phyloP scores from a whole-genome alignment of 2,113 vertebrate species.

The Phodopus roborovskii region DNA sequence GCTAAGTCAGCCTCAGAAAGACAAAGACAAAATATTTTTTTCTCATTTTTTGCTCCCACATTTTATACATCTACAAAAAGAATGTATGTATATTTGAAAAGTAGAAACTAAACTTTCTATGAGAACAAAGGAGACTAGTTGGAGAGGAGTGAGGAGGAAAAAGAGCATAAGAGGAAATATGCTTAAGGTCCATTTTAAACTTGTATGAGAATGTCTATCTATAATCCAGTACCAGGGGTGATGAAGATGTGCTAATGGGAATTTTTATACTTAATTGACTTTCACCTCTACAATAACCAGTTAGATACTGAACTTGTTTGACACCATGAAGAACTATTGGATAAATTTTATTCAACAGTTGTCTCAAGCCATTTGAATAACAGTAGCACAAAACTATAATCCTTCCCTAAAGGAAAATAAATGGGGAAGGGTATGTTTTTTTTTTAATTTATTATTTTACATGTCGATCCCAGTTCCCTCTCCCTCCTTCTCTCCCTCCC shows the following conservation, averaged over 20 bases:
- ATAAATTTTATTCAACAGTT: background rate
- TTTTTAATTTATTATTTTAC: too few relatives aligned
- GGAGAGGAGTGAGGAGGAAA: too few relatives aligned
- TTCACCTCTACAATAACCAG: background rate
- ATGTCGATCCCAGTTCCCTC: too few relatives aligned
- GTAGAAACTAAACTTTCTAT: background rate
- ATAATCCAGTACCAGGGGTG: background rate
- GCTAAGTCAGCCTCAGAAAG: background rate
- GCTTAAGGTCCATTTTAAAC: background rate
- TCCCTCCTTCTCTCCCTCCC: too few relatives aligned
- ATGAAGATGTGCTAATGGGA: background rate
- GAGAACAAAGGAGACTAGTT: background rate
- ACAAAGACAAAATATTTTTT: background rate
- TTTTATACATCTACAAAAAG: background rate
- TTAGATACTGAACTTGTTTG: background rate
- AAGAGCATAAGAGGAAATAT: background rate
- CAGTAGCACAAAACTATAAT: background rate
- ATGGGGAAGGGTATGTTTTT: too few relatives aligned
- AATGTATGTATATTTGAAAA: background rate
- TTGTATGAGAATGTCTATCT: background rate
- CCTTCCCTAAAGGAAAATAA: conserved; percentile 14
- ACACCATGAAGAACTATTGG: background rate
- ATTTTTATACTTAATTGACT: background rate
- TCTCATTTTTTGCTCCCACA: background rate
- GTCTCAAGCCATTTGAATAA: background rate